A percentile compares a stretch with the other conserved stretches of the same genome.
Conservation (phyloP, 2,888 invertebrate species). For the Ormyrus thymus region DNA sequence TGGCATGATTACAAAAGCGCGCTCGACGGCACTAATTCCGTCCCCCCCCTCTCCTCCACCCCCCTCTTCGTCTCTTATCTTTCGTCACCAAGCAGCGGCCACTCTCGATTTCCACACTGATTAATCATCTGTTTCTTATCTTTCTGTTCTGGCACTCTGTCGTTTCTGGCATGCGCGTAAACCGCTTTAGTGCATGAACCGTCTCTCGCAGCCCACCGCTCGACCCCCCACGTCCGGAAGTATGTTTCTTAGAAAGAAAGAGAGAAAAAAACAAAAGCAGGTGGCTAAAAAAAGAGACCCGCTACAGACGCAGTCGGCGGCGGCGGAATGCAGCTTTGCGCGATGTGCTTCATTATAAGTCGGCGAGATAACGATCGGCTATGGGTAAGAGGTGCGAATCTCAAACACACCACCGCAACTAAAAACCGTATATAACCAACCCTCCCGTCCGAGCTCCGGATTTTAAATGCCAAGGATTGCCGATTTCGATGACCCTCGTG, state of each 20-base stretch:
- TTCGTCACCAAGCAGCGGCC: no score
- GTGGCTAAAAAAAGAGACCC: constrained; percentile 20
- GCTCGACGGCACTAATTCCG: no score
- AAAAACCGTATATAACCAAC: neutral
- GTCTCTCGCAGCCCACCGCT: constrained; percentile 48
- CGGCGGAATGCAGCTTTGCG: constrained; percentile 49
- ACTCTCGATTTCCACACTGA: neutral
- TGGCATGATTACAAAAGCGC: no score
- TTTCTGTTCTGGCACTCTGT: constrained; percentile 42
- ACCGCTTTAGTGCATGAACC: constrained; percentile 70
- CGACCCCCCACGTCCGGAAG: neutral
- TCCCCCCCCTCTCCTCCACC: neutral
- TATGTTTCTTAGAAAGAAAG: neutral
- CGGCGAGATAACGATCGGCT: constrained; percentile 50
- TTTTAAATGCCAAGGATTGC: no score
- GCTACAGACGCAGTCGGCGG: constrained; percentile 52
- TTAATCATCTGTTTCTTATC: constrained; percentile 1
- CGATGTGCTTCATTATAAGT: constrained; percentile 53
- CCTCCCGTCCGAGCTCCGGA: no score
- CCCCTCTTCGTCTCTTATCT: neutral
- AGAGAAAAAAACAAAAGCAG: neutral
- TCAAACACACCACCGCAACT: constrained; percentile 6
- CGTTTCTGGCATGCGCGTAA: constrained; percentile 68
- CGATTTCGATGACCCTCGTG: no score
- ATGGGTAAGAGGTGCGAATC: constrained; percentile 57